Conservation (phyloP, 1,140 invertebrate genomes). For the Drosophila mauritiana region DNA sequence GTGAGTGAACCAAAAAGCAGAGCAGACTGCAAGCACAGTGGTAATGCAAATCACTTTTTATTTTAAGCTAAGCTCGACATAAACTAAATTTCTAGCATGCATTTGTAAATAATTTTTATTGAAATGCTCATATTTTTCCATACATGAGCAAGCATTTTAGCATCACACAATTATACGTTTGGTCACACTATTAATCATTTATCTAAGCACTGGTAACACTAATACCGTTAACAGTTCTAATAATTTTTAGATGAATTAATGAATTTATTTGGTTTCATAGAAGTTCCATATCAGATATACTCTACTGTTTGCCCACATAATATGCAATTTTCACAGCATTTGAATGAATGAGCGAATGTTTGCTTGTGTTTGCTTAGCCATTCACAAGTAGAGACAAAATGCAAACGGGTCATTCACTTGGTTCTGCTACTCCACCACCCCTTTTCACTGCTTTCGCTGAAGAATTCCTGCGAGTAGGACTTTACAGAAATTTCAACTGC, state of each 20-base stretch:
- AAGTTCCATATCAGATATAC: background rate
- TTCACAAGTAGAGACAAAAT: slow-evolving; percentile 34
- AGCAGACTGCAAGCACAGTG: slow-evolving; percentile 36
- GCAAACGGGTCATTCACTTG: slow-evolving; percentile 65
- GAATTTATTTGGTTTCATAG: background rate
- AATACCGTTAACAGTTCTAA: too few species aligned
- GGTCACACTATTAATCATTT: background rate
- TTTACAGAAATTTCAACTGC: slow-evolving; percentile 72
- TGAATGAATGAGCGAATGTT: slow-evolving; percentile 59
- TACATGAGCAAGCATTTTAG: too few species aligned
- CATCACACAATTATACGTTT: background rate
- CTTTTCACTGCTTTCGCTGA: background rate
- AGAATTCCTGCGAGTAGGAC: slow-evolving; percentile 14
- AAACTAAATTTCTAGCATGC: too few species aligned
- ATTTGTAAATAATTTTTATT: too few species aligned
- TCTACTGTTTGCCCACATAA: slow-evolving; percentile 24
- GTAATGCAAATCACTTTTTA: too few species aligned
- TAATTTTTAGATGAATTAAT: too few species aligned
- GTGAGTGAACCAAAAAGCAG: slow-evolving; percentile 50
- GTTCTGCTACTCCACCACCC: background rate
- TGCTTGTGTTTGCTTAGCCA: slow-evolving; percentile 37
- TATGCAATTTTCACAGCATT: slow-evolving; percentile 72
- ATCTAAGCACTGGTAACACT: background rate
- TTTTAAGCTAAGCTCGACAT: too few species aligned
- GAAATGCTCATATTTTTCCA: too few species aligned